These are phyloP conservation scores for Campylomormyrus numenius DNA, from an alignment of 2,113 vertebrate species.

Conservation along the genomic window DNA sequence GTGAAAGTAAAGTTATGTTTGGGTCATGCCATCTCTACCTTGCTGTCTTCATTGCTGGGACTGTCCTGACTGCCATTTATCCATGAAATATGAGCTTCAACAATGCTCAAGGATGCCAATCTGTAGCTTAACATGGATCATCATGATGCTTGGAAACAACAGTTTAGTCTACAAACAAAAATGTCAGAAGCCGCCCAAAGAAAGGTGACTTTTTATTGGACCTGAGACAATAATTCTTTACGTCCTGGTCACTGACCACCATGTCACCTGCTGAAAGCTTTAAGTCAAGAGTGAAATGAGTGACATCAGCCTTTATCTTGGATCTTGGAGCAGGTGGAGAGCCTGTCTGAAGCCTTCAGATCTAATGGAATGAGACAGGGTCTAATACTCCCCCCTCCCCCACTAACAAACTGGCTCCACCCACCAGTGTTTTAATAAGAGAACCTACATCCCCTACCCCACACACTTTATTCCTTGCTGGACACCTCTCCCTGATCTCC, in stretches of 20 bases:
- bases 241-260: not conserved
- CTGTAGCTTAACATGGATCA: not conserved
- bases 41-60: not conserved
- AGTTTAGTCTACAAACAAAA: not conserved
- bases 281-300: not conserved
- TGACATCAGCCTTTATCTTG: not conserved
- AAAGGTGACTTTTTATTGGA: not conserved
- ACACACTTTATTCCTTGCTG: not conserved
- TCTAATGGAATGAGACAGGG: not conserved
- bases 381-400: not conserved
- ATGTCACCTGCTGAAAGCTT: not conserved
- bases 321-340: not conserved
- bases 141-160: not conserved
- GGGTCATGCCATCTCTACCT: not conserved
- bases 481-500: not conserved
- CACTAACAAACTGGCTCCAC: not conserved
- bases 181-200: not conserved
- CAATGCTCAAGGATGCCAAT: not conserved
- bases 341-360: not conserved
- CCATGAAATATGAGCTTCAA: not conserved
- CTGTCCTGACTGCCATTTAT: not conserved
- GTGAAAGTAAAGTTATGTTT: not conserved
- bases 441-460: not conserved
- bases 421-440: not conserved
- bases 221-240: not conserved